A percentile compares a stretch with the other conserved stretches of the same genome.
These are phyloP conservation scores for Xyliphius kryptos DNA, from an alignment of 2,113 vertebrate genomes.

Conservation along the genomic window DNA sequence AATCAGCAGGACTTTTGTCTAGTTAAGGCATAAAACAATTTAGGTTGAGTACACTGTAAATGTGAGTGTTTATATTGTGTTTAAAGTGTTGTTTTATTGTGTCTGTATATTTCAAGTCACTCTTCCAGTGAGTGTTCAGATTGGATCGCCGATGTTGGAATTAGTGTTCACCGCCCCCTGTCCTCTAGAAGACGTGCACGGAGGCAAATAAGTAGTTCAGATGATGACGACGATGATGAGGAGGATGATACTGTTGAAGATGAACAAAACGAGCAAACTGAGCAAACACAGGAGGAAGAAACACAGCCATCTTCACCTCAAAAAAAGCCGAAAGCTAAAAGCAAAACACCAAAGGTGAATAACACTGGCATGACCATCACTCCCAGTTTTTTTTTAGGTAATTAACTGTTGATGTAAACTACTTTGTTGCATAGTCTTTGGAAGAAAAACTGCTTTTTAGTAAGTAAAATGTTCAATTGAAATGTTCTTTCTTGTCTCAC, in stretches of 20 bases:
- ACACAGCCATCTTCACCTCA: constrained; percentile 47
- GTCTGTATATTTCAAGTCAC: constrained; percentile 57
- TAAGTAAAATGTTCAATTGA: too few species aligned
- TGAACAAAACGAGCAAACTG: constrained; percentile 54
- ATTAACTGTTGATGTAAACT: too few species aligned
- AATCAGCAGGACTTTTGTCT: too few species aligned
- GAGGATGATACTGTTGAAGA: constrained; percentile 56
- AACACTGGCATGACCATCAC: neutral
- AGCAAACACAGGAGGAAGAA: constrained; percentile 65
- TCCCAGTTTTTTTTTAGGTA: too few species aligned
- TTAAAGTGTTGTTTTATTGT: neutral
- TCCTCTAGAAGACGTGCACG: constrained; percentile 68
- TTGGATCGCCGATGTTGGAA: constrained; percentile 89
- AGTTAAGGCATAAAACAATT: neutral
- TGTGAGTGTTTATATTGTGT: neutral
- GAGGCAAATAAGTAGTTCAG: constrained; percentile 76
- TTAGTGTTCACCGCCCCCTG: constrained; percentile 77
- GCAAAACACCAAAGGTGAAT: constrained; percentile 57
- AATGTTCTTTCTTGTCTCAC: too few species aligned
- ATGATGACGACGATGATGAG: constrained; percentile 74
- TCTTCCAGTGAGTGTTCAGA: constrained; percentile 89
- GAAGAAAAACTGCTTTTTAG: too few species aligned
- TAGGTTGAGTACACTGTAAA: too few species aligned
- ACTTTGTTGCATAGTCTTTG: too few species aligned
- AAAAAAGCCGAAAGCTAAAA: constrained; percentile 60